phyloP scores from a whole-genome alignment of 1,140 invertebrate genomes.

The Zaprionus lachaisei region DNA sequence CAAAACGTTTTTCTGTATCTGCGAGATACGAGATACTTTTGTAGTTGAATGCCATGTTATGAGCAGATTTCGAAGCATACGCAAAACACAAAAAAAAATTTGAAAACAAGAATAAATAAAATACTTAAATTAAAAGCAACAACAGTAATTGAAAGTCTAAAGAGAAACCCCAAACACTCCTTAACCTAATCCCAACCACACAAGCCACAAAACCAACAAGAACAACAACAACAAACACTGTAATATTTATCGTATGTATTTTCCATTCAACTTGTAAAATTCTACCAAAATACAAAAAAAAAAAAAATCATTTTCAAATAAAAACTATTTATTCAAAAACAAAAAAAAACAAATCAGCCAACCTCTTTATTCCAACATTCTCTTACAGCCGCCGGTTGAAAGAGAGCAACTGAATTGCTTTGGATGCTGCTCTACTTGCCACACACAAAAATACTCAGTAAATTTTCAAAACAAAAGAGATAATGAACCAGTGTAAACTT shows the following conservation, averaged over 20 bases:
- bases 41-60: constrained; percentile 44
- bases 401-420: constrained; percentile 29
- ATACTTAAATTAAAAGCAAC: constrained; percentile 32
- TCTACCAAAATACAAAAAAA: constrained; percentile 72
- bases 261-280: constrained; percentile 82
- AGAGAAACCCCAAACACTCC: constrained; percentile 41
- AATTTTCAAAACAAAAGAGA: constrained; percentile 8
- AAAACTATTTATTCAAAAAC: constrained; percentile 83
- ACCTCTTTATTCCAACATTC: constrained; percentile 53
- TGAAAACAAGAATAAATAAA: constrained; percentile 22
- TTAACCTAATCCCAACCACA: constrained; percentile 28
- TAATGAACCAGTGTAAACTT: constrained; percentile 33
- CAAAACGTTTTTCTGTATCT: constrained; percentile 35
- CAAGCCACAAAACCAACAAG: constrained; percentile 32
- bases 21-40: constrained; percentile 49
- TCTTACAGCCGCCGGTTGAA: constrained; percentile 49
- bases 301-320: constrained; percentile 76
- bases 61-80: constrained; percentile 47
- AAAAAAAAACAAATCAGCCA: constrained; percentile 66
- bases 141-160: constrained; percentile 43
- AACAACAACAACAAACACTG: constrained; percentile 66
- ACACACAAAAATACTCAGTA: constrained; percentile 6
- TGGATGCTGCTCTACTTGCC: constrained; percentile 25
- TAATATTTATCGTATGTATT: constrained; percentile 81
- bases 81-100: constrained; percentile 23